Evolutionary conservation across 1,140 invertebrate genomes (phyloP).

Genomic region (Brachionus calyciflorus): DNA sequence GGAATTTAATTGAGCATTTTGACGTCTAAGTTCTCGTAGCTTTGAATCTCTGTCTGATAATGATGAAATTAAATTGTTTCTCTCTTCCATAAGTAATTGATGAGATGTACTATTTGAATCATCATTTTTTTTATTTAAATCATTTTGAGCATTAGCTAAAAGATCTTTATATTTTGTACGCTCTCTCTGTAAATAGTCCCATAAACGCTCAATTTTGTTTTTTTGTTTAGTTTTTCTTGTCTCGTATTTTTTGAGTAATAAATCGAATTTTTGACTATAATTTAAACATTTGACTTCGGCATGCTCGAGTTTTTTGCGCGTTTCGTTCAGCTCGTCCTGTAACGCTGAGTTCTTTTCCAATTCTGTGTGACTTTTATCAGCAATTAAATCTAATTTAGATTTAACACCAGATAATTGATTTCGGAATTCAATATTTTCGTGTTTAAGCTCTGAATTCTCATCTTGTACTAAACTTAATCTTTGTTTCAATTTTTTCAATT

Average conservation of each 20-base stretch:
- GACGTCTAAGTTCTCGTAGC: constrained; percentile 1
- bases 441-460: constrained; percentile 22
- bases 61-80: background rate
- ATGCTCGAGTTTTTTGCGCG: constrained; percentile 14
- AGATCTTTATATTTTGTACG: constrained; percentile 30
- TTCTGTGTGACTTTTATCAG: constrained; percentile 41
- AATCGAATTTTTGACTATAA: constrained; percentile 43
- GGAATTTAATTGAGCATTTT: constrained; percentile 10
- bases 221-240: constrained; percentile 37
- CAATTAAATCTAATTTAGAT: constrained; percentile 30
- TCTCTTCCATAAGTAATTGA: constrained; percentile 11
- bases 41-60: constrained; percentile 21
- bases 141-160: constrained; percentile 18
- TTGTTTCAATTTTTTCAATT: constrained; percentile 24
- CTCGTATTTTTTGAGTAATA: constrained; percentile 44
- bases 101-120: background rate
- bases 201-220: constrained; percentile 43
- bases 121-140: background rate
- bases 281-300: constrained; percentile 23
- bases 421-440: constrained; percentile 16
- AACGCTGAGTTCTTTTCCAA: constrained; percentile 31
- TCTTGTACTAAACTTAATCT: background rate
- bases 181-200: constrained; percentile 42
- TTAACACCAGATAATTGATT: constrained; percentile 7
- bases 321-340: constrained; percentile 23